phyloP scores from a whole-genome alignment of 2,113 vertebrate species.

The Sander vitreus region DNA sequence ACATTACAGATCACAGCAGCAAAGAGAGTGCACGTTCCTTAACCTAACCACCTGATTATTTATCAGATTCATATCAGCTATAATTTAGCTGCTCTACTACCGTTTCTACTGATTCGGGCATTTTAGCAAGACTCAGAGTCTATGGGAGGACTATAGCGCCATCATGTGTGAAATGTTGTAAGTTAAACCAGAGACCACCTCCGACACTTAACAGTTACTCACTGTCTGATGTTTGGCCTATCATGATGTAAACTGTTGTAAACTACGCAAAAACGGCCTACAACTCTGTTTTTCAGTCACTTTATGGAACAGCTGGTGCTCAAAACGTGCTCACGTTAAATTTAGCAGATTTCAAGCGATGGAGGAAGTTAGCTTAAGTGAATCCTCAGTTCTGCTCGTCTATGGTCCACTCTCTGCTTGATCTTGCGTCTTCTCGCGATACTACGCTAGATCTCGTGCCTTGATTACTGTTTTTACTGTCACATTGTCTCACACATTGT shows the following conservation, averaged over 20 bases:
- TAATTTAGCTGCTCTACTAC: background rate
- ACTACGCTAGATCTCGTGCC: background rate
- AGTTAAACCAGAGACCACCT: background rate
- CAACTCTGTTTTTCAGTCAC: background rate
- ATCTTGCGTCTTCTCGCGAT: slow-evolving; percentile 40
- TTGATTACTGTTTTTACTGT: background rate
- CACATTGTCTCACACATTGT: background rate
- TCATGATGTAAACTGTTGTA: background rate
- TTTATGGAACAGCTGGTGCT: background rate
- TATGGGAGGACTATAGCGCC: background rate
- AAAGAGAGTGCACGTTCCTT: background rate
- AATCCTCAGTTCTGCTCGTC: background rate
- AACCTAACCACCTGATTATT: background rate
- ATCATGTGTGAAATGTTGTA: slow-evolving; percentile 24
- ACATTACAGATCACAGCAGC: background rate
- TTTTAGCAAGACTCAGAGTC: background rate
- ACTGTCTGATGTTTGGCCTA: background rate
- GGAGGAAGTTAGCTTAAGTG: fast-evolving
- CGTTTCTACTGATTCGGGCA: background rate
- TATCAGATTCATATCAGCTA: background rate
- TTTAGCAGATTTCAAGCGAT: background rate
- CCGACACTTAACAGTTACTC: background rate
- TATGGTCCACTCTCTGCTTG: background rate
- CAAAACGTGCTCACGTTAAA: background rate
- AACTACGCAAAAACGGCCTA: background rate